Percentiles rank a stretch among this genome's conserved stretches.
Conservation (phyloP, 2,888 invertebrate genomes). For the Encarsia formosa region DNA sequence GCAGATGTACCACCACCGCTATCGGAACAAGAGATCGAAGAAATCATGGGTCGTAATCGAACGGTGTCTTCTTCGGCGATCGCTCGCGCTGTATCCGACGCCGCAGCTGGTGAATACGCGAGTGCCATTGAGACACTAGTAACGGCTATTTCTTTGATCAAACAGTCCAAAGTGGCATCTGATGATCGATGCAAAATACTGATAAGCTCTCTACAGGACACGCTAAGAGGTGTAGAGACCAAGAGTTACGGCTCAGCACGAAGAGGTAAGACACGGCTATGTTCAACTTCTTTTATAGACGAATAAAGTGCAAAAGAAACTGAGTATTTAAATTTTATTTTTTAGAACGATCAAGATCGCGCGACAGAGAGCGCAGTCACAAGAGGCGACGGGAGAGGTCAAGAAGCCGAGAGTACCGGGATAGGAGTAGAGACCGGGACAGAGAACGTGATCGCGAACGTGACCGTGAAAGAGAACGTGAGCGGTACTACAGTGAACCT, state of each 20-base stretch:
- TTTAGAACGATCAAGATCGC: constrained; percentile 54
- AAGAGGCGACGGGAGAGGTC: constrained; percentile 69
- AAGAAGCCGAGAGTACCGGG: constrained; percentile 62
- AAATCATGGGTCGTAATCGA: constrained; percentile 94
- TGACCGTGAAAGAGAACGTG: constrained; percentile 54
- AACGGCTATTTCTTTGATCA: constrained; percentile 96
- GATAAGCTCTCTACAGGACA: constrained; percentile 94
- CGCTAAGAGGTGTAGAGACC: constrained; percentile 93
- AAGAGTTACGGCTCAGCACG: constrained; percentile 85
- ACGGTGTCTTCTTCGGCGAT: constrained; percentile 98
- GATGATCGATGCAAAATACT: constrained; percentile 98
- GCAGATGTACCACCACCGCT: constrained; percentile 63
- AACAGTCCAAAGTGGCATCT: constrained; percentile 91
- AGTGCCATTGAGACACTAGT: constrained; percentile 98
- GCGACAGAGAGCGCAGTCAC: constrained; percentile 54
- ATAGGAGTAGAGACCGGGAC: constrained; percentile 56
- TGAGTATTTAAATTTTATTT: constrained; percentile 16
- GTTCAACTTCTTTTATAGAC: too few relatives aligned
- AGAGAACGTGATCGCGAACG: constrained; percentile 58
- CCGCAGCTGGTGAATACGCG: constrained; percentile 94
- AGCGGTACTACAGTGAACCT: constrained; percentile 51
- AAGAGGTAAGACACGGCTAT: constrained; percentile 63
- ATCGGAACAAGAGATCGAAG: constrained; percentile 95
- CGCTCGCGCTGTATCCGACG: constrained; percentile 94
- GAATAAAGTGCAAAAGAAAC: background rate